Conservation (phyloP, 1,140 invertebrate species). For the Batillaria attramentaria region DNA sequence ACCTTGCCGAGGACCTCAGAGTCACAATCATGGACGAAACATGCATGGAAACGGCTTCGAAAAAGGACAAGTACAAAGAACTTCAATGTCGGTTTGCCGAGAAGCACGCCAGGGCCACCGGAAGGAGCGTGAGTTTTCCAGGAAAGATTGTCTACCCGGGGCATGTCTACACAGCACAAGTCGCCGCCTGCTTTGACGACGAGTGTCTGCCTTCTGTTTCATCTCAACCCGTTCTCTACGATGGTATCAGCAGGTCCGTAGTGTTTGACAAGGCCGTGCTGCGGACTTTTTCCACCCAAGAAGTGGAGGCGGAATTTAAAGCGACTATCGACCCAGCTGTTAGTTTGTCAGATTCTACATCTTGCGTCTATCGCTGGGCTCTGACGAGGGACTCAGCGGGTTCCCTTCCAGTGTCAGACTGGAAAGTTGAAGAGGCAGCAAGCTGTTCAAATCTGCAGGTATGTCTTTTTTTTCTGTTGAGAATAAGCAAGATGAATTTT, state of each 20-base stretch:
- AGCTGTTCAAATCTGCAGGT: slow-evolving; percentile 14
- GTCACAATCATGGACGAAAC: slow-evolving; percentile 1
- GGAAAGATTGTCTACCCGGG: neutral
- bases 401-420: neutral
- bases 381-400: neutral
- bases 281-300: neutral
- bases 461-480: neutral
- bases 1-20: neutral
- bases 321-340: neutral
- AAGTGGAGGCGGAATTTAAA: neutral
- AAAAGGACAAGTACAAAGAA: neutral
- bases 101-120: neutral
- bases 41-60: neutral
- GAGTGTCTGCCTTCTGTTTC: slow-evolving; percentile 1
- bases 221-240: neutral
- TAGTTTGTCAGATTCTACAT: neutral
- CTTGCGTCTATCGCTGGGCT: slow-evolving; percentile 14
- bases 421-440: neutral
- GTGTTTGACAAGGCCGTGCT: neutral
- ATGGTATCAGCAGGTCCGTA: neutral
- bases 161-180: neutral
- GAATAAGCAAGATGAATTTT: too few relatives aligned
- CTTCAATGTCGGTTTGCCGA: neutral
- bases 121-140: neutral
- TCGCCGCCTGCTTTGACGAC: slow-evolving; percentile 15